phyloP scores from a whole-genome alignment of 2,113 vertebrate genomes.

The Casuarius casuarius region DNA sequence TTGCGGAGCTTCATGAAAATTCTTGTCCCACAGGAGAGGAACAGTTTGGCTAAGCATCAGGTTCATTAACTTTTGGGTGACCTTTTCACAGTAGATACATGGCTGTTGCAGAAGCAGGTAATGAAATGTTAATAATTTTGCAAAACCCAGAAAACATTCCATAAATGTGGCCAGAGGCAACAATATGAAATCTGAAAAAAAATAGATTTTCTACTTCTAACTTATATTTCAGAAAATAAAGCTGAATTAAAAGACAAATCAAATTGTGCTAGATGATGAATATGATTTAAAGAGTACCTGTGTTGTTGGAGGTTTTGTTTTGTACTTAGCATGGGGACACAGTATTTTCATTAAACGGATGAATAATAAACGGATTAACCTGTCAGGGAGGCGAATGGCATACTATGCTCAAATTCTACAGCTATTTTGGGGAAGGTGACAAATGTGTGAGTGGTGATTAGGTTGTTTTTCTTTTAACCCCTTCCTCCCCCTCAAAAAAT shows the following conservation, averaged over 20 bases:
- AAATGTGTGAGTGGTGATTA: slow-evolving; percentile 45
- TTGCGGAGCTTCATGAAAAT: slow-evolving; percentile 39
- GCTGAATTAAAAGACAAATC: slow-evolving; percentile 27
- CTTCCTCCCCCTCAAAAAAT: neutral
- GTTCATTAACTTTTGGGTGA: slow-evolving; percentile 67
- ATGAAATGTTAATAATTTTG: slow-evolving; percentile 60
- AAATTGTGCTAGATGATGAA: slow-evolving; percentile 13
- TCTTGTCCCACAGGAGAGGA: slow-evolving; percentile 30
- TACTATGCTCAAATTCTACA: slow-evolving; percentile 33
- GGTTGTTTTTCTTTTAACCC: slow-evolving; percentile 38
- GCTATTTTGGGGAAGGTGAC: slow-evolving; percentile 38
- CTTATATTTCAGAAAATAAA: slow-evolving; percentile 29
- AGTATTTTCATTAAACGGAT: slow-evolving; percentile 61
- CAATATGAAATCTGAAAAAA: neutral
- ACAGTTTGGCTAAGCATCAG: slow-evolving; percentile 43
- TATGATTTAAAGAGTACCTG: slow-evolving; percentile 11
- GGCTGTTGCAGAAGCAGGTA: slow-evolving; percentile 46
- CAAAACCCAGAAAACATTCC: slow-evolving; percentile 37
- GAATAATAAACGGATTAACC: slow-evolving; percentile 62
- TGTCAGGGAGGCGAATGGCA: slow-evolving; percentile 53
- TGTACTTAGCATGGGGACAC: slow-evolving; percentile 30
- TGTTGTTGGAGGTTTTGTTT: slow-evolving; percentile 33
- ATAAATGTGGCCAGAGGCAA: slow-evolving; percentile 47
- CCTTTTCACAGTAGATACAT: slow-evolving; percentile 55
- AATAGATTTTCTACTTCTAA: neutral